Conservation (phyloP, 2,888 invertebrate species). For the Odontocolon sp. region DNA sequence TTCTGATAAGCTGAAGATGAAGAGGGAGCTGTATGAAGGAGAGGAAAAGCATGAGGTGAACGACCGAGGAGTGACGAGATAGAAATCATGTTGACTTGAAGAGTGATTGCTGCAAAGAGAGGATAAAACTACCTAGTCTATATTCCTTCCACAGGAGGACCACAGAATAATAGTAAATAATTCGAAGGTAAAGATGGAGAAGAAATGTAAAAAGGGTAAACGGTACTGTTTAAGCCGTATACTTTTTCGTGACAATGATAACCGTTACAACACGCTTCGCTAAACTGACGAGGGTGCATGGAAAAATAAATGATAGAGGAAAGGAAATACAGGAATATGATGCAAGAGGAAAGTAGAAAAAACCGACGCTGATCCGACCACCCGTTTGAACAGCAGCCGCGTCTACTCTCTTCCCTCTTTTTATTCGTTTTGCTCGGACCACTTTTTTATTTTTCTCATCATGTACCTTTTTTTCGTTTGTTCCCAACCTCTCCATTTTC, state of each 20-base stretch:
- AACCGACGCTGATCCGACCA: slow-evolving; percentile 31
- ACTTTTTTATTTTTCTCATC: slow-evolving; percentile 31
- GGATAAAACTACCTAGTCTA: not conserved
- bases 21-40: slow-evolving; percentile 9
- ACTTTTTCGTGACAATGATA: slow-evolving; percentile 67
- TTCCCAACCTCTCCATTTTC: not conserved
- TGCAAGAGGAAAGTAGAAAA: slow-evolving; percentile 25
- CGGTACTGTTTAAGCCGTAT: slow-evolving; percentile 70
- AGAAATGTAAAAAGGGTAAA: slow-evolving; percentile 45
- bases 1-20: slow-evolving; percentile 13
- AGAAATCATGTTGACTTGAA: slow-evolving; percentile 38
- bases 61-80: slow-evolving; percentile 24
- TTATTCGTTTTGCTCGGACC: not conserved
- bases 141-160: slow-evolving; percentile 8
- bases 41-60: slow-evolving; percentile 27
- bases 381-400: slow-evolving; percentile 14
- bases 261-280: slow-evolving; percentile 52
- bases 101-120: not conserved
- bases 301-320: slow-evolving; percentile 17
- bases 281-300: slow-evolving; percentile 25
- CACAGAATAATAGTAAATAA: slow-evolving; percentile 75
- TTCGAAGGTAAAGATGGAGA: slow-evolving; percentile 65
- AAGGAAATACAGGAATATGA: slow-evolving; percentile 1
- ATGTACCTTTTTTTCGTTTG: slow-evolving; percentile 12
- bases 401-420: slow-evolving; percentile 22